phyloP scores from a whole-genome alignment of 2,888 invertebrate species.

The Eupeodes latifasciatus region DNA sequence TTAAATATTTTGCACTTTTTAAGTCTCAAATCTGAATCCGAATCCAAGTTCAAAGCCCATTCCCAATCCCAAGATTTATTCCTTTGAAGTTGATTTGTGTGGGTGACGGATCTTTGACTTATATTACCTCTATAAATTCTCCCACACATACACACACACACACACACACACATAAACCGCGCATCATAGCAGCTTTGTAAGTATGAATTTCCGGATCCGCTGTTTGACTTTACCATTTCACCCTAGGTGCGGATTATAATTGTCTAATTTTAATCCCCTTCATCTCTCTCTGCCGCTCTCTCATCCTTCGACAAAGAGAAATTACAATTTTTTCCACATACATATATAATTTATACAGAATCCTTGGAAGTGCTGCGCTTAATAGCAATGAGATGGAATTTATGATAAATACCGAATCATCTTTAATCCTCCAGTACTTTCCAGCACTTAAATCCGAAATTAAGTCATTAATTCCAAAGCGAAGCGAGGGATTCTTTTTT shows the following conservation, averaged over 20 bases:
- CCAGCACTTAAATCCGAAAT: slow-evolving; percentile 27
- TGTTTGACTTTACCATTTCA: slow-evolving; percentile 30
- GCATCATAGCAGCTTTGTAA: not conserved
- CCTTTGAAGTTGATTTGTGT: not conserved
- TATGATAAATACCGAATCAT: slow-evolving; percentile 33
- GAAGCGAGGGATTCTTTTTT: slow-evolving; percentile 17
- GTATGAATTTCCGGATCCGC: slow-evolving; percentile 14
- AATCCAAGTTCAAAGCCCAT: too few relatives aligned
- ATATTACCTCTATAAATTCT: not conserved
- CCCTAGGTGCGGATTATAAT: slow-evolving; percentile 38
- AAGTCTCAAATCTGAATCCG: not conserved
- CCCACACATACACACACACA: not conserved
- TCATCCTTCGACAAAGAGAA: slow-evolving; percentile 5
- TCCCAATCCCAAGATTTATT: not conserved
- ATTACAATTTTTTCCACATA: slow-evolving; percentile 34
- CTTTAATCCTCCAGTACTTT: slow-evolving; percentile 37
- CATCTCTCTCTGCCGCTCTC: not conserved
- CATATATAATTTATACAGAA: slow-evolving; percentile 2
- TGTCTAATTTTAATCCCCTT: slow-evolving; percentile 49
- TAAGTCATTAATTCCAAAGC: slow-evolving; percentile 32
- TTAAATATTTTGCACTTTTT: not conserved
- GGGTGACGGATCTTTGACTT: not conserved
- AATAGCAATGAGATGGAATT: slow-evolving; percentile 33
- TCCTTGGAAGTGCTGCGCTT: slow-evolving; percentile 10
- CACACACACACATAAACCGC: not conserved